These are phyloP conservation scores for Portunus trituberculatus DNA, from an alignment of 1,140 invertebrate genomes.

Conservation along the genomic window DNA sequence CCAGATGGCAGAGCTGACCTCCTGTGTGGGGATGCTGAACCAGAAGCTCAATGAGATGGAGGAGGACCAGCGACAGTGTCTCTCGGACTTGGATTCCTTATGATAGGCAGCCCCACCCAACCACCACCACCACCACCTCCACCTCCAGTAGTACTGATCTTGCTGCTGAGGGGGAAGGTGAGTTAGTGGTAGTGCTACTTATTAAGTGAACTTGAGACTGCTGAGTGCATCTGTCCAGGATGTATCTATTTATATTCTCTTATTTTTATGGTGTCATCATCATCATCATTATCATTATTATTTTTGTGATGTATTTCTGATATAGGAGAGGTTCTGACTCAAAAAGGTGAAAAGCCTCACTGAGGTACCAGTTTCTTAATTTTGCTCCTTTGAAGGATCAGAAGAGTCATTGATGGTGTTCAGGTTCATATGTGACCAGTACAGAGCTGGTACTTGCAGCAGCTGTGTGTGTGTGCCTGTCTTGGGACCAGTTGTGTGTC, in stretches of 20 bases:
- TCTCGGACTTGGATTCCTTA: conserved; percentile 64
- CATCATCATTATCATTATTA: background rate
- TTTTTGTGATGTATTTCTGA: too few species aligned
- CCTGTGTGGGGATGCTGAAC: conserved; percentile 50
- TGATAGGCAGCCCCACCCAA: conserved; percentile 27
- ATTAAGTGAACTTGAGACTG: background rate
- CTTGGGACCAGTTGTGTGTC: too few species aligned
- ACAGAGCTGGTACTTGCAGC: too few species aligned
- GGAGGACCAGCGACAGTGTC: conserved; percentile 61
- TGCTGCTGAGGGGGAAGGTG: background rate
- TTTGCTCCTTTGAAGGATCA: too few species aligned
- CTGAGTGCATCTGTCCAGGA: background rate
- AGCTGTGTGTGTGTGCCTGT: too few species aligned
- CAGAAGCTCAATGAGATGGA: conserved; percentile 66
- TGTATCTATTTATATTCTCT: background rate
- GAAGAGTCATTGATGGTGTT: too few species aligned
- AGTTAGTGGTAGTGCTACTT: background rate
- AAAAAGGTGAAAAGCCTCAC: too few species aligned
- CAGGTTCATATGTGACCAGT: too few species aligned
- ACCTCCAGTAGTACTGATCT: background rate
- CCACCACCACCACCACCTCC: background rate
- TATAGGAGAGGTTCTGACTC: too few species aligned
- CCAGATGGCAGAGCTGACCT: conserved; percentile 54
- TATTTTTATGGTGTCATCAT: background rate
- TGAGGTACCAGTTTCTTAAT: too few species aligned